Evolutionary conservation across 2,113 vertebrate genomes (phyloP).

Genomic region (Plotosus lineatus): DNA sequence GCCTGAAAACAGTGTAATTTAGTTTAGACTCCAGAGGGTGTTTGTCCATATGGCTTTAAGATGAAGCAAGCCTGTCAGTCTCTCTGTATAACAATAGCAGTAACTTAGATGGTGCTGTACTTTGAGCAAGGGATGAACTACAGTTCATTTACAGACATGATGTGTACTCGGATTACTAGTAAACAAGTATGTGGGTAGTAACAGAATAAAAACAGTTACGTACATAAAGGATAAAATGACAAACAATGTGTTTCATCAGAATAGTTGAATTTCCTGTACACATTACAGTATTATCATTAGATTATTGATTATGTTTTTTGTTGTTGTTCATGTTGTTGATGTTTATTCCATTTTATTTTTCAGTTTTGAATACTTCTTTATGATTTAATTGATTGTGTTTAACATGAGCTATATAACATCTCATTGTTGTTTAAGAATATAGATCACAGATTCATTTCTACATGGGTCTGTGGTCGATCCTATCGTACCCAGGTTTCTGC

Average conservation of each 20-base stretch:
- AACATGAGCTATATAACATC: background rate
- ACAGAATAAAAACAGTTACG: background rate
- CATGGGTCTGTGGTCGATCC: conserved; percentile 82
- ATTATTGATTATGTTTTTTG: background rate
- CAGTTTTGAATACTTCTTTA: background rate
- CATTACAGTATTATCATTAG: background rate
- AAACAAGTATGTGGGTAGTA: background rate
- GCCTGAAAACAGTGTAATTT: conserved; percentile 25
- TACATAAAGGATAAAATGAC: background rate
- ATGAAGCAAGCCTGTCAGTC: conserved; percentile 4
- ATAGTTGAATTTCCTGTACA: background rate
- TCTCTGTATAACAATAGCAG: conserved; percentile 12
- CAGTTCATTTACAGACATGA: background rate
- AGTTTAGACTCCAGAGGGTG: conserved; percentile 8
- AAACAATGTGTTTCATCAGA: background rate
- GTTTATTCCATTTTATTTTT: too few species aligned
- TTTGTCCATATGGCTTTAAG: background rate
- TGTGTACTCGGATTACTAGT: background rate
- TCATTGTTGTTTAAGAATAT: conserved; percentile 68
- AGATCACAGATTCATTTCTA: conserved; percentile 92
- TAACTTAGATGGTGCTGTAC: background rate
- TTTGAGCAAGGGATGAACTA: background rate
- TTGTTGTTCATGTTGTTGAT: too few species aligned
- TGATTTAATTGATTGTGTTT: background rate
- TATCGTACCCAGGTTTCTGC: conserved; percentile 69